A percentile compares a stretch with the other conserved stretches of the same genome.
Conservation (phyloP, 1,140 invertebrate species). For the Popillia japonica region DNA sequence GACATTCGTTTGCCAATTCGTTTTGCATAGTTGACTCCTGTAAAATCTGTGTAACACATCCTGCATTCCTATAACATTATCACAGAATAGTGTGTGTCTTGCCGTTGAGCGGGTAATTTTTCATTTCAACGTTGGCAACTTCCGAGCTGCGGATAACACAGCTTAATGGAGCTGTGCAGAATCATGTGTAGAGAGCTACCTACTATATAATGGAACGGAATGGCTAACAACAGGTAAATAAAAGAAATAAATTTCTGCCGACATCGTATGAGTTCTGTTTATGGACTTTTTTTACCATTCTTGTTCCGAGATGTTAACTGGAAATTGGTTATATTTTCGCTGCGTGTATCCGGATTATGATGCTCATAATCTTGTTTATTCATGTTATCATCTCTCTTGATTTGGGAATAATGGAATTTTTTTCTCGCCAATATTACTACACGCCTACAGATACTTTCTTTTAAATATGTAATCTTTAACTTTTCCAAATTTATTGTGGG, state of each 20-base stretch:
- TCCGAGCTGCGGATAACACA: not conserved
- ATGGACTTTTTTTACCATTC: not conserved
- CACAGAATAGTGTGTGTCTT: too few species aligned
- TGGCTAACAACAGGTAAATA: conserved; percentile 4
- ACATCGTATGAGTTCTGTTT: not conserved
- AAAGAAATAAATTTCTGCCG: not conserved
- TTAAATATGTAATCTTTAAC: conserved; percentile 2
- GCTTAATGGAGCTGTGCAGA: not conserved
- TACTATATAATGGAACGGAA: not conserved
- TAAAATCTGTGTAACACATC: not conserved
- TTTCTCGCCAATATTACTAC: not conserved
- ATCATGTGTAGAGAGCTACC: not conserved
- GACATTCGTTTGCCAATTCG: not conserved
- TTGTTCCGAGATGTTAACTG: too few species aligned
- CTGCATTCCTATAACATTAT: not conserved
- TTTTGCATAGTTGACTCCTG: not conserved
- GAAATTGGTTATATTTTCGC: too few species aligned
- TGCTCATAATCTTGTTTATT: not conserved
- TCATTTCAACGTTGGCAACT: not conserved
- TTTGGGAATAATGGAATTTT: not conserved
- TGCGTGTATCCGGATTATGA: too few species aligned
- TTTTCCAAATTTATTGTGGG: not conserved
- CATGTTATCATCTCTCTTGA: not conserved
- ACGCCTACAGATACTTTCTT: not conserved
- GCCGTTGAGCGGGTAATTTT: not conserved